These are phyloP conservation scores for Lepidostoma basale DNA, from an alignment of 1,140 invertebrate genomes.

Conservation along the genomic window DNA sequence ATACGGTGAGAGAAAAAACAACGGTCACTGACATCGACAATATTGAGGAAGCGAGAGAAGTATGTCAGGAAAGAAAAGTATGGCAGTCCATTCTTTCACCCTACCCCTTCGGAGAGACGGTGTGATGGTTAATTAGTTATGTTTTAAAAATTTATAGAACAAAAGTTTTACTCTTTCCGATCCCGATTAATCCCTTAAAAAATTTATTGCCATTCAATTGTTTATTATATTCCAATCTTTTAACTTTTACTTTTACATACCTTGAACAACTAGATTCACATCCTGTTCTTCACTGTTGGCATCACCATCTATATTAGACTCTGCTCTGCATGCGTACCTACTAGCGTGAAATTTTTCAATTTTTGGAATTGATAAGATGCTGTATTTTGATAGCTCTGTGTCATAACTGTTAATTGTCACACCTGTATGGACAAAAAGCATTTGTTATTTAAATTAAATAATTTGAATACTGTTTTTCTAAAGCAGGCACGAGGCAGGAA, in stretches of 20 bases:
- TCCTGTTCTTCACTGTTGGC: neutral
- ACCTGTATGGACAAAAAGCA: neutral
- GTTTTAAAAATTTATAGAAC: too few relatives aligned
- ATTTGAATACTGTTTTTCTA: neutral
- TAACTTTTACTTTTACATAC: neutral
- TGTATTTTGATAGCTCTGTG: conserved; percentile 34
- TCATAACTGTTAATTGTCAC: neutral
- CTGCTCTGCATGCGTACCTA: conserved; percentile 47
- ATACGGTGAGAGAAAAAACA: too few relatives aligned
- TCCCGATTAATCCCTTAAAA: neutral
- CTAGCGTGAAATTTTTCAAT: conserved; percentile 41
- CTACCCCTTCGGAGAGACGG: too few relatives aligned
- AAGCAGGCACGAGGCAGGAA: neutral
- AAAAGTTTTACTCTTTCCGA: neutral
- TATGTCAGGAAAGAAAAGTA: too few relatives aligned
- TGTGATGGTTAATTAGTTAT: too few relatives aligned
- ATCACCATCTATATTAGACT: neutral
- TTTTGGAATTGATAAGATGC: conserved; percentile 37
- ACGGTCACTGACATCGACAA: too few relatives aligned
- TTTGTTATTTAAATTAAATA: neutral
- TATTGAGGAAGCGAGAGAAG: too few relatives aligned
- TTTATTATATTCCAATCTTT: neutral
- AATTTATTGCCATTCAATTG: neutral
- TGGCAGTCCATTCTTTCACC: too few relatives aligned
- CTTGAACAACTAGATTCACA: neutral